Evolutionary conservation across 1,140 invertebrate species (phyloP).

Genomic region (Halictus rubicundus): DNA sequence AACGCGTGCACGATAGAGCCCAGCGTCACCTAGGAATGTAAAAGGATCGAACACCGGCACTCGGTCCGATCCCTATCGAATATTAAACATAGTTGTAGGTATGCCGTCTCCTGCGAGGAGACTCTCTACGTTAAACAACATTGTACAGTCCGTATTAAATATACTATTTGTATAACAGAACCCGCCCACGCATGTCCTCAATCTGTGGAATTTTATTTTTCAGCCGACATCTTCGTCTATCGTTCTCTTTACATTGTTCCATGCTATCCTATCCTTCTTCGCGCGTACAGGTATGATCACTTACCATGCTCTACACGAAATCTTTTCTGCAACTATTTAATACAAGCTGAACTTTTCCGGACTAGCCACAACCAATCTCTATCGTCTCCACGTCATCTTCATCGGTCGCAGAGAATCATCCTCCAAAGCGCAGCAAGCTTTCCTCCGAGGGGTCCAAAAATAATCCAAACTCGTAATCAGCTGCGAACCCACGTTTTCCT

Average conservation of each 20-base stretch:
- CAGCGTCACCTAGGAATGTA: neutral
- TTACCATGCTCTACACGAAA: too few species aligned
- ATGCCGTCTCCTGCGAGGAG: neutral
- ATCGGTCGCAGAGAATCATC: neutral
- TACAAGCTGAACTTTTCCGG: too few species aligned
- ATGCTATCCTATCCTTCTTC: neutral
- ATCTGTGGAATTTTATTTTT: neutral
- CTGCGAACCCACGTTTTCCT: neutral
- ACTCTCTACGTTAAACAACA: neutral
- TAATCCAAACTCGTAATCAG: slow-evolving; percentile 1
- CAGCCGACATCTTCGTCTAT: neutral
- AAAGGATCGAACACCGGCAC: neutral
- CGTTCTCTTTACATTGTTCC: neutral
- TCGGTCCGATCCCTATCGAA: neutral
- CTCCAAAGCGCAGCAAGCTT: neutral
- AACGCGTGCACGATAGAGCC: too few species aligned
- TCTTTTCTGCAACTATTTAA: too few species aligned
- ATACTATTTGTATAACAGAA: slow-evolving; percentile 1
- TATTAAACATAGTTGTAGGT: neutral
- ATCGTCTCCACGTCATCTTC: too few species aligned
- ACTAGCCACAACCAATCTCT: too few species aligned
- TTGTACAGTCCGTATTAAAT: neutral
- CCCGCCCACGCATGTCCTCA: neutral
- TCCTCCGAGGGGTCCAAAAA: slow-evolving; percentile 8
- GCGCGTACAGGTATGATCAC: too few species aligned